Conservation (phyloP, 2,113 vertebrate genomes). For the Dipodomys stephensi region DNA sequence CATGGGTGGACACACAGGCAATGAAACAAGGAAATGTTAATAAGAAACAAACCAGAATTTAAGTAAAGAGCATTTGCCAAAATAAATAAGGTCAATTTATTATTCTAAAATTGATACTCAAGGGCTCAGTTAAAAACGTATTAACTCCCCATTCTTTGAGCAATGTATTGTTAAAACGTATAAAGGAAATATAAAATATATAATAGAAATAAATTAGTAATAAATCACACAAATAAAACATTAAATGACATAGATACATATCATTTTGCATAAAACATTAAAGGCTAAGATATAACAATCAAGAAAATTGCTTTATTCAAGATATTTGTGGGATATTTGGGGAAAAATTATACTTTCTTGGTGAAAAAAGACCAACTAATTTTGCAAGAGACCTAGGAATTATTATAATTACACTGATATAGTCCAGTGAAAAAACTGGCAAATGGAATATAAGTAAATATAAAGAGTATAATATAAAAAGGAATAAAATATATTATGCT, state of each 20-base stretch:
- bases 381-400: not conserved
- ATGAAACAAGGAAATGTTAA: not conserved
- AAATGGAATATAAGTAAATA: not conserved
- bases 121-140: not conserved
- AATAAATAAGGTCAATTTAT: not conserved
- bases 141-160: not conserved
- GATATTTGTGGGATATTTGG: not conserved
- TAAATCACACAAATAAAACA: not conserved
- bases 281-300: not conserved
- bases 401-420: not conserved
- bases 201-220: not conserved
- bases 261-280: not conserved
- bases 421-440: not conserved
- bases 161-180: not conserved
- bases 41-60: not conserved
- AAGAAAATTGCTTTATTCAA: not conserved
- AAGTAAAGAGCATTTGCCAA: not conserved
- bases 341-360: not conserved
- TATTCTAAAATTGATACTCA: not conserved
- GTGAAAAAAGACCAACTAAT: not conserved
- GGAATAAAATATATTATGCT: not conserved
- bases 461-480: not conserved
- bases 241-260: not conserved
- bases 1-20: not conserved
- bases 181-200: constrained; percentile 25